These are phyloP conservation scores for Peromyscus melanophrys DNA, from an alignment of 2,797 vertebrate genomes.

Conservation along the genomic window DNA sequence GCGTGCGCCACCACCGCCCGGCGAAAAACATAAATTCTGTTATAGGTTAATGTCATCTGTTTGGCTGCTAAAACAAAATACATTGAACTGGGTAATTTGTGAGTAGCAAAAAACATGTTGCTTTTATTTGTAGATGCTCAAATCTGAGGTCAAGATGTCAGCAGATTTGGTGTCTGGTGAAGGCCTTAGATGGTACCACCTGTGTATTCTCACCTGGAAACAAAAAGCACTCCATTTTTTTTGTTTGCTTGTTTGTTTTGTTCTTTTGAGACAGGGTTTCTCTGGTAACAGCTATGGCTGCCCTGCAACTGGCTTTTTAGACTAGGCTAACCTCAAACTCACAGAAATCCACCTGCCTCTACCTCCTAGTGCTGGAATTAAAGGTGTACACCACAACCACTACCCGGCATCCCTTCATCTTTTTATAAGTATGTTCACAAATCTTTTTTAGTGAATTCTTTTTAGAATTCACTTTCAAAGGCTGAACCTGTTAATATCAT, in stretches of 20 bases:
- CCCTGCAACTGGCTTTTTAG: background rate
- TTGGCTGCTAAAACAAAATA: background rate
- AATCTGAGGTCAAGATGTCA: background rate
- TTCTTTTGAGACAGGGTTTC: background rate
- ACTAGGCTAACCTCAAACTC: background rate
- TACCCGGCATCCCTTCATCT: background rate
- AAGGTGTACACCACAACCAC: background rate
- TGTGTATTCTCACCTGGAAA: background rate
- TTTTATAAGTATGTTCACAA: background rate
- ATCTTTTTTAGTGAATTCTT: background rate
- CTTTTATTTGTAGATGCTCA: background rate
- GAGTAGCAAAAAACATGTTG: slow-evolving; percentile 8
- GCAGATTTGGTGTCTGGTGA: background rate
- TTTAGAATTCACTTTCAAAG: background rate
- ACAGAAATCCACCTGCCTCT: background rate
- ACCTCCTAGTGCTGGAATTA: background rate
- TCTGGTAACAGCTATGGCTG: background rate
- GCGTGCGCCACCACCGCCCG: too few species aligned
- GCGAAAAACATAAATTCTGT: slow-evolving; percentile 25
- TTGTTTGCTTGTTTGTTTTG: background rate
- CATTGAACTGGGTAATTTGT: background rate
- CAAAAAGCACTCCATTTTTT: background rate
- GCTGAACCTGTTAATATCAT: background rate
- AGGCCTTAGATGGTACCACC: background rate
- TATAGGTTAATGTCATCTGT: background rate